phyloP scores from a whole-genome alignment of 2,888 invertebrate genomes.

The Masnerella sp. region DNA sequence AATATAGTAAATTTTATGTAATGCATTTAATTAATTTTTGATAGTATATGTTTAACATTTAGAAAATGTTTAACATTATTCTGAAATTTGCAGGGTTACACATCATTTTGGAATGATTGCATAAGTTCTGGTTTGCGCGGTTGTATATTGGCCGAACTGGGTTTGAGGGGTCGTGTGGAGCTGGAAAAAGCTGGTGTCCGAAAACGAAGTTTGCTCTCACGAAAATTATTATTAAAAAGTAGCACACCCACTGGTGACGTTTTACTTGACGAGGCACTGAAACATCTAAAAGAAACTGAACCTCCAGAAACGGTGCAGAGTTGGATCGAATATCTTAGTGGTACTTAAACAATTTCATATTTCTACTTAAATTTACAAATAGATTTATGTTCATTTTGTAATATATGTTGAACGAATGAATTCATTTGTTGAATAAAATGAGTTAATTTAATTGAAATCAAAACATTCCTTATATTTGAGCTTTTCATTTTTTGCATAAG shows the following conservation, averaged over 20 bases:
- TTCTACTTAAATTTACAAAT: too few species aligned
- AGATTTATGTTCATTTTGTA: too few species aligned
- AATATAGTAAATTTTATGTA: too few species aligned
- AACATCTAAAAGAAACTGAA: constrained; percentile 98
- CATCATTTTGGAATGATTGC: constrained; percentile 99
- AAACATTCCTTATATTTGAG: neutral
- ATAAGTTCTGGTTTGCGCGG: constrained; percentile 99
- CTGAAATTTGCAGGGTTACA: constrained; percentile 95
- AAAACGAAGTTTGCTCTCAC: constrained; percentile 91
- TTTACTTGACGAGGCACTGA: constrained; percentile 94
- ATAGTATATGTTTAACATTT: too few species aligned
- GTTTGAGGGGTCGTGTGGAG: constrained; percentile 95
- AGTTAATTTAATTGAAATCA: too few species aligned
- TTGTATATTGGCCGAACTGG: constrained; percentile 98
- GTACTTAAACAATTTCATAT: too few species aligned
- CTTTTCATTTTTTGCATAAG: neutral
- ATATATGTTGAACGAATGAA: too few species aligned
- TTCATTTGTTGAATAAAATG: too few species aligned
- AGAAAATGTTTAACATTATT: too few species aligned
- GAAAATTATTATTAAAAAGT: constrained; percentile 89
- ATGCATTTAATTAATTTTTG: too few species aligned
- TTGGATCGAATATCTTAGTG: constrained; percentile 99
- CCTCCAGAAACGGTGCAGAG: constrained; percentile 98
- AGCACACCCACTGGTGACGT: constrained; percentile 99
- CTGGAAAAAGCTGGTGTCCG: constrained; percentile 98